A percentile compares a stretch with the other conserved stretches of the same genome.
These are phyloP conservation scores for Tinamus major DNA, from an alignment of 2,797 vertebrate genomes.

Conservation along the genomic window DNA sequence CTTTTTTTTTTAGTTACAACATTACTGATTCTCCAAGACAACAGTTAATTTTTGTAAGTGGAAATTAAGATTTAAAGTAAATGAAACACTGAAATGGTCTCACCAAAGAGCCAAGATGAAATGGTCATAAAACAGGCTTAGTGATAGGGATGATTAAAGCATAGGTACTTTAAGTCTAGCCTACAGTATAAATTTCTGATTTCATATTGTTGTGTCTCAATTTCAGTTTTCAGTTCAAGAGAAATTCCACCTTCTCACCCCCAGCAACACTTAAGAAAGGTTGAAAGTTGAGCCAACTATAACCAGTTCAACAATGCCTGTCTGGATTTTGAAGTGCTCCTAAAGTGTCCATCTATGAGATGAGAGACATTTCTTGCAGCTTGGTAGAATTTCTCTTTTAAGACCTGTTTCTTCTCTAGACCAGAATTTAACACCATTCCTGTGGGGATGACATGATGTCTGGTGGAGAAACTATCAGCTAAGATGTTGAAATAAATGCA, in stretches of 20 bases:
- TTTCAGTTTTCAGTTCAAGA: slow-evolving; percentile 44
- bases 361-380: not conserved
- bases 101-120: slow-evolving; percentile 9
- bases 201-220: not conserved
- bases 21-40: not conserved
- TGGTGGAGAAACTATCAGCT: not conserved
- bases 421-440: not conserved
- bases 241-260: slow-evolving; percentile 12
- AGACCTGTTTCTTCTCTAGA: not conserved
- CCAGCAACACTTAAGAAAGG: not conserved
- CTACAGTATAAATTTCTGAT: not conserved
- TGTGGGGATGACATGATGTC: not conserved
- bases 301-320: not conserved
- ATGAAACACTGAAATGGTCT: not conserved
- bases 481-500: not conserved
- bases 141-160: slow-evolving; percentile 20
- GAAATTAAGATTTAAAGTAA: slow-evolving; percentile 45
- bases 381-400: not conserved
- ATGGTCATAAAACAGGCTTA: not conserved
- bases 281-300: not conserved
- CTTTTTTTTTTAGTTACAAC: not conserved
- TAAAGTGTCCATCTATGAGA: not conserved
- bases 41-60: not conserved
- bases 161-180: not conserved
- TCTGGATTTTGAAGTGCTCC: slow-evolving; percentile 16